Conservation (phyloP, 2,797 vertebrate species). For the Sebastes vulpes region DNA sequence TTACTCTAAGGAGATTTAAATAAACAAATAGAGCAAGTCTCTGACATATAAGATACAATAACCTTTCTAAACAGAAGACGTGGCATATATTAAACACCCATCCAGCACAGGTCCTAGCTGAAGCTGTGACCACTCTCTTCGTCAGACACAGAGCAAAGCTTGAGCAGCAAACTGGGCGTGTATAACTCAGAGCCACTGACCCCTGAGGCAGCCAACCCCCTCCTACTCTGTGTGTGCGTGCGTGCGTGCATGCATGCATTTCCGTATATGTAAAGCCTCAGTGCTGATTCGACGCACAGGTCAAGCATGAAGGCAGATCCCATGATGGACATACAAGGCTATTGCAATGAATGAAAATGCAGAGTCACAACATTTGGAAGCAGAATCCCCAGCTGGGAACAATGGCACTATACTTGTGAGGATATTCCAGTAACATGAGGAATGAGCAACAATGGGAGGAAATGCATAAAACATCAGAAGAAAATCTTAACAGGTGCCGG, state of each 20-base stretch:
- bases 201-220: conserved; percentile 48
- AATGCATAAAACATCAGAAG: conserved; percentile 51
- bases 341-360: conserved; percentile 6
- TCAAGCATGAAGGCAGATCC: conserved; percentile 57
- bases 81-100: not conserved
- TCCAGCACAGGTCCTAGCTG: not conserved
- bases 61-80: not conserved
- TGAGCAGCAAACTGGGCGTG: conserved; percentile 59
- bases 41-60: conserved; percentile 2
- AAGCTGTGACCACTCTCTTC: conserved; percentile 5
- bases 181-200: conserved; percentile 45
- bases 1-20: conserved; percentile 41
- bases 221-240: not conserved
- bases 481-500: conserved; percentile 13
- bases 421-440: conserved; percentile 25
- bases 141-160: conserved; percentile 18
- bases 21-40: conserved; percentile 45
- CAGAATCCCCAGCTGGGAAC: conserved; percentile 10
- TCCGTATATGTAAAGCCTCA: conserved; percentile 28
- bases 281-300: conserved; percentile 44
- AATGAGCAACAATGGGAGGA: conserved; percentile 59
- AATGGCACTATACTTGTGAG: not conserved
- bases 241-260: conserved; percentile 15
- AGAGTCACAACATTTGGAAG: conserved; percentile 7
- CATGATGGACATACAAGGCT: conserved; percentile 26